Evolutionary conservation across 2,888 invertebrate genomes (phyloP), one percentile per base, ranked within the genome.

Genomic region (Caenorhabditis macrosperma): DNA sequence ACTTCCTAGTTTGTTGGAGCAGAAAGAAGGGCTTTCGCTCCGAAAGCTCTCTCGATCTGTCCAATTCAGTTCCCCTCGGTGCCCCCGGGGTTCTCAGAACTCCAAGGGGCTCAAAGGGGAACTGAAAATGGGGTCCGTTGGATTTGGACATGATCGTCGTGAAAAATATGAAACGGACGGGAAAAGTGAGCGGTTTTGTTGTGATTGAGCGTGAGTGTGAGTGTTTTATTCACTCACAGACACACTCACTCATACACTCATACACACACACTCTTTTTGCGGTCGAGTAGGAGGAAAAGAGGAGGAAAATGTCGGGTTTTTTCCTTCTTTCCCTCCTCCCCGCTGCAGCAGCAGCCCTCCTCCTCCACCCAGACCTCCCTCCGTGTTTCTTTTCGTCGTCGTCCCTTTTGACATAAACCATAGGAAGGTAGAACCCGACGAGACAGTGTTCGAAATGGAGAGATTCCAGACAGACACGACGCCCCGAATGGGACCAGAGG

Each of bases 231-330:
- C 71, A 71, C 71, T 71, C 71, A 71, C 60, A 55, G 24, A 57
- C 61, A 48, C 54, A 7, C 55, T 26, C 52, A 52, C n/a, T n/a
- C 52, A 52, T 28, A 9, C 52, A 26, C 52, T 26, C 52, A 10
- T 41, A 28, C 26, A 69, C 69, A 60, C 69, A 38, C 69, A 63
- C 72, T 61, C 72, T 72, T 72, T 72, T 61, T 72, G 72, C 72
- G 72, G 72, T 72, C 72, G 71, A 71, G 60, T 60, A 69, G 69
- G 26, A 64, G 61, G 59, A 15, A n/a, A 67, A 24, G 59, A 61
- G 60, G 35, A 54, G 61, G 61, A 64, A 72, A 72, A 72, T 72
- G 72, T 72, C 72, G 55, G 60, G 50, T 71, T 69, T 52, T 52
- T 35, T 15, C 28, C 20, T 52, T 20, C 33, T 55, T 30, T 35